Evolutionary conservation across 37 sponge, comb jelly and placozoan genomes (phyloP).

Genomic region (Beroe forskalii): DNA sequence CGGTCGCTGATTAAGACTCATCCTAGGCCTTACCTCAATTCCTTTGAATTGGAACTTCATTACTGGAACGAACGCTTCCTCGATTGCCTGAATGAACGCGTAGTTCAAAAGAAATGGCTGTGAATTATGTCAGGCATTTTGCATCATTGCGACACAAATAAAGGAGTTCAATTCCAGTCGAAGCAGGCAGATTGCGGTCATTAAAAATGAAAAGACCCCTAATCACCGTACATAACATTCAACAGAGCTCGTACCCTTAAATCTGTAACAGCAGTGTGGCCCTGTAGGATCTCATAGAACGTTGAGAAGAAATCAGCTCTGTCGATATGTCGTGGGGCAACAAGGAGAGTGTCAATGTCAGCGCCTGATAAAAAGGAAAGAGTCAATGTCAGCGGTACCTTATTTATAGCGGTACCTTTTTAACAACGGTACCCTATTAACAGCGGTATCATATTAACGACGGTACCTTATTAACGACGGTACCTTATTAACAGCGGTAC

Average conservation of each 20-base stretch:
- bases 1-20: neutral
- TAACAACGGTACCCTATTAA: too few relatives aligned
- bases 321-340: conserved; percentile 92
- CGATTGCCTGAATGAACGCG: conserved; percentile 75
- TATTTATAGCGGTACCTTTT: too few relatives aligned
- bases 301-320: conserved; percentile 87
- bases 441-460: too few relatives aligned
- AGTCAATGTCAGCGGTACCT: neutral
- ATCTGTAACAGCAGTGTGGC: conserved; percentile 76
- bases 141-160: neutral
- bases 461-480: too few relatives aligned
- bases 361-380: conserved; percentile 73
- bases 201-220: too few relatives aligned
- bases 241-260: too few relatives aligned
- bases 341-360: conserved; percentile 96
- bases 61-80: conserved; percentile 98
- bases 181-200: too few relatives aligned
- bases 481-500: too few relatives aligned
- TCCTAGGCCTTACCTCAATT: conserved; percentile 74
- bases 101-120: too few relatives aligned
- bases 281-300: conserved; percentile 73
- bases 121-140: neutral
- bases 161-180: too few relatives aligned
- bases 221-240: too few relatives aligned
- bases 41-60: conserved; percentile 95